A percentile compares a stretch with the other conserved stretches of the same genome.
phyloP scores from a whole-genome alignment of 2,113 vertebrate species.

The Lepus timidus region DNA sequence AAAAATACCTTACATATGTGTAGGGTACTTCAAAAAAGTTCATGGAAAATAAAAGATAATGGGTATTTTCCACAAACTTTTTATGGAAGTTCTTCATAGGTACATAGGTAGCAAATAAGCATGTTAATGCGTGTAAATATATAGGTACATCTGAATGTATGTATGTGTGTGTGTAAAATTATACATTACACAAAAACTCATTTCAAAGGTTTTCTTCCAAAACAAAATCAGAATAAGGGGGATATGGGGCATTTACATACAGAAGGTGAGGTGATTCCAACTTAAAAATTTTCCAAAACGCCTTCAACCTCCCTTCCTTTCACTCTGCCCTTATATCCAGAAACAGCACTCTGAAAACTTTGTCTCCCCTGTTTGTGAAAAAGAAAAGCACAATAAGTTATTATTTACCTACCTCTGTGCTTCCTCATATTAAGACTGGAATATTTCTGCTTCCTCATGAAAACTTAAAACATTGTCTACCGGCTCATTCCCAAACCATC shows the following conservation, averaged over 20 bases:
- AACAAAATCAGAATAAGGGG: background rate
- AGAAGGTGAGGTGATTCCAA: background rate
- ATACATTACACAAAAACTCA: background rate
- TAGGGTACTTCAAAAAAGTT: too few relatives aligned
- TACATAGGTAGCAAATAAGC: background rate
- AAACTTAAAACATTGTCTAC: background rate
- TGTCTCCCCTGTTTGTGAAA: background rate
- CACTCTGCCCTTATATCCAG: background rate
- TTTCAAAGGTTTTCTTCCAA: background rate
- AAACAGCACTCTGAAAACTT: background rate
- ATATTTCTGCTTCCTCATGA: background rate
- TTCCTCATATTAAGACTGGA: background rate
- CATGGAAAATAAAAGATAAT: too few relatives aligned
- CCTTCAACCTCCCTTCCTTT: background rate
- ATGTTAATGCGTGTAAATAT: background rate
- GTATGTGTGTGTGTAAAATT: background rate
- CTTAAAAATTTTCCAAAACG: background rate
- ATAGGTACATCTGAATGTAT: background rate
- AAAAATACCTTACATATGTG: background rate
- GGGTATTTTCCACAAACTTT: too few relatives aligned
- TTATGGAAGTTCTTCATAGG: too few relatives aligned
- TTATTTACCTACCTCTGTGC: conserved; percentile 2
- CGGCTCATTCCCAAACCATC: background rate
- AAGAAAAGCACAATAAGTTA: background rate
- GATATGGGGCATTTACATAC: background rate